phyloP scores from a whole-genome alignment of 2,797 vertebrate genomes.

The Zalophus californianus region DNA sequence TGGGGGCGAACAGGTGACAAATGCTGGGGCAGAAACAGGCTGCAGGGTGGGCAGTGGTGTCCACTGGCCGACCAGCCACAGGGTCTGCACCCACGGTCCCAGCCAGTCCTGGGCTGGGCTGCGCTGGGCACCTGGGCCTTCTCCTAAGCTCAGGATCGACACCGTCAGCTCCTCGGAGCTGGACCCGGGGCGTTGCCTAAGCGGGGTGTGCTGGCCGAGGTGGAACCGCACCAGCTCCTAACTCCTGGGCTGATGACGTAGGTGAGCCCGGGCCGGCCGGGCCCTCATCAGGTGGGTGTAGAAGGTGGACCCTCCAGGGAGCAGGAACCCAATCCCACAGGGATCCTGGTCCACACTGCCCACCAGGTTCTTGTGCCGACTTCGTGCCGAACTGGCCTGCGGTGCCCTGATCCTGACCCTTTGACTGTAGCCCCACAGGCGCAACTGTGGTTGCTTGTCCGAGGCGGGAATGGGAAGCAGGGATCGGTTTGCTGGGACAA shows the following conservation, averaged over 20 bases:
- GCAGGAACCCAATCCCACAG: not conserved
- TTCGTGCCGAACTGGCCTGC: not conserved
- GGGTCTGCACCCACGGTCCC: not conserved
- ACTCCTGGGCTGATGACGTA: not conserved
- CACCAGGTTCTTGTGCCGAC: too few relatives aligned
- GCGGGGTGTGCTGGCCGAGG: not conserved
- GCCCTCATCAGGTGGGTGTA: not conserved
- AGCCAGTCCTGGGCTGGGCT: too few relatives aligned
- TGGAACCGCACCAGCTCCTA: not conserved
- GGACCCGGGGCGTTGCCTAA: too few relatives aligned
- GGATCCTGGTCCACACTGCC: fast-evolving
- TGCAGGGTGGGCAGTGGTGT: not conserved
- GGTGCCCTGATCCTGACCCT: not conserved
- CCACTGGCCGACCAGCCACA: not conserved
- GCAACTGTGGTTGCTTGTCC: too few relatives aligned
- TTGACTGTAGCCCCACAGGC: too few relatives aligned
- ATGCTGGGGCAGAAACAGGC: not conserved
- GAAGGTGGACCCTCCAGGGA: fast-evolving
- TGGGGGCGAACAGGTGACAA: not conserved
- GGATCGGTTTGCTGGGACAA: too few relatives aligned
- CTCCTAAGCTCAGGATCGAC: not conserved
- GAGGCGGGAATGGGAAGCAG: not conserved
- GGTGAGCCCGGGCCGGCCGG: not conserved
- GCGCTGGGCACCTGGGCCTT: fast-evolving
- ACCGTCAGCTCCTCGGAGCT: too few relatives aligned